A percentile compares a stretch with the other conserved stretches of the same genome.
These are phyloP conservation scores for Thymallus thymallus DNA, from an alignment of 2,113 vertebrate genomes.

Conservation along the genomic window DNA sequence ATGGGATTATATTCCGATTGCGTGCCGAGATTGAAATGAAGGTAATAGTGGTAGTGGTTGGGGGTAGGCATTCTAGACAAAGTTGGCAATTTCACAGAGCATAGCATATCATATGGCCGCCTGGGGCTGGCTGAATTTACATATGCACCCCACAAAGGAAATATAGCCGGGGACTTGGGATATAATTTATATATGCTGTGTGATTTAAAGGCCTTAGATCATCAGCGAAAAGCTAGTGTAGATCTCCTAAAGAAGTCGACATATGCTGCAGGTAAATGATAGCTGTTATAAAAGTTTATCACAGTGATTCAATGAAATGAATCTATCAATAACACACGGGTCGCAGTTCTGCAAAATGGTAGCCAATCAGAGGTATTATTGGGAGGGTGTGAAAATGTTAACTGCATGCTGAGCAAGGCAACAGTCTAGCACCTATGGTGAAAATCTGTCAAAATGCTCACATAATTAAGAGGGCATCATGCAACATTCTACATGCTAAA, in stretches of 20 bases:
- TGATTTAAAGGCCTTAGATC: constrained; percentile 66
- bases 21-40: constrained; percentile 70
- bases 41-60: constrained; percentile 51
- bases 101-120: constrained; percentile 19
- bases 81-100: constrained; percentile 55
- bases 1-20: constrained; percentile 69
- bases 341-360: constrained; percentile 50
- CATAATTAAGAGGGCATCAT: background rate
- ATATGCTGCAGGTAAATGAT: constrained; percentile 63
- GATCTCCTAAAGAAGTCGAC: constrained; percentile 54
- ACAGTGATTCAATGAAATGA: constrained; percentile 60
- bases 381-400: constrained; percentile 6
- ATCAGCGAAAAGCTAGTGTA: constrained; percentile 49
- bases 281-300: constrained; percentile 70
- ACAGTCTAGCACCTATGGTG: background rate
- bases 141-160: constrained; percentile 50
- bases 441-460: background rate
- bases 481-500: constrained; percentile 2
- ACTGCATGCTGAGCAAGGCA: constrained; percentile 12
- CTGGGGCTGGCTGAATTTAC: constrained; percentile 53
- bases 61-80: constrained; percentile 48
- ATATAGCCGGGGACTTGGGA: constrained; percentile 51
- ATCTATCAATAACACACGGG: constrained; percentile 59
- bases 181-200: constrained; percentile 53
- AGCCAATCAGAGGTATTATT: constrained; percentile 38